These are phyloP conservation scores for Cyprinella venusta DNA, from an alignment of 2,797 vertebrate genomes.

Conservation along the genomic window DNA sequence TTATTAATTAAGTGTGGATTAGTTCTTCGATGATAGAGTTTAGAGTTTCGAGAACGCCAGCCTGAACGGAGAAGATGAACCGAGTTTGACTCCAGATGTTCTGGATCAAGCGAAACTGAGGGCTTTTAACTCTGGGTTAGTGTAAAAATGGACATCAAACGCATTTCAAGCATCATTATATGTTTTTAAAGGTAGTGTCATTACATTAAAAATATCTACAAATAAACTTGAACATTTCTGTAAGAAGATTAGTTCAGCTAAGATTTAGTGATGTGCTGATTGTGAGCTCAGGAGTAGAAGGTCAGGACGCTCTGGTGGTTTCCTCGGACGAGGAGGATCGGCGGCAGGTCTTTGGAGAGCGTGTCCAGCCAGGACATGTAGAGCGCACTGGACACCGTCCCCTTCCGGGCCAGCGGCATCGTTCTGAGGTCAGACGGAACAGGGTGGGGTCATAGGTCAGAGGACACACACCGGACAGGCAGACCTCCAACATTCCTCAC, in stretches of 20 bases:
- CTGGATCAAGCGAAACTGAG: background rate
- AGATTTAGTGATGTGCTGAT: slow-evolving; percentile 34
- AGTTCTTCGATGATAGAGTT: background rate
- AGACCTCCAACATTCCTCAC: too few species aligned
- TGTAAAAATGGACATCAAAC: background rate
- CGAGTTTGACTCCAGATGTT: background rate
- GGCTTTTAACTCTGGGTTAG: background rate
- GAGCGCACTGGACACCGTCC: slow-evolving; percentile 91
- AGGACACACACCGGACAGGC: too few species aligned
- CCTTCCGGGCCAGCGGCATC: slow-evolving; percentile 93
- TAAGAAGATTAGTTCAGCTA: background rate
- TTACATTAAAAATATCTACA: background rate
- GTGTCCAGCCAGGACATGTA: slow-evolving; percentile 98
- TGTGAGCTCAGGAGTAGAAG: slow-evolving; percentile 89
- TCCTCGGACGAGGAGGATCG: slow-evolving; percentile 91
- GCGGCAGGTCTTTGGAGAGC: slow-evolving; percentile 89
- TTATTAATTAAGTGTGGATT: background rate
- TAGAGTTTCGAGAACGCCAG: background rate
- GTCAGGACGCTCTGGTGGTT: slow-evolving; percentile 99
- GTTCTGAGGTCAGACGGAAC: slow-evolving; percentile 77
- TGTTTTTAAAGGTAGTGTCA: background rate
- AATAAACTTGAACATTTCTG: background rate
- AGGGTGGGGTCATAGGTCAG: too few species aligned
- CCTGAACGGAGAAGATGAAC: background rate
- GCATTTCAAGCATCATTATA: background rate